These are phyloP conservation scores for Holacanthella duospinosa DNA, from an alignment of 2,888 invertebrate species.

Conservation along the genomic window DNA sequence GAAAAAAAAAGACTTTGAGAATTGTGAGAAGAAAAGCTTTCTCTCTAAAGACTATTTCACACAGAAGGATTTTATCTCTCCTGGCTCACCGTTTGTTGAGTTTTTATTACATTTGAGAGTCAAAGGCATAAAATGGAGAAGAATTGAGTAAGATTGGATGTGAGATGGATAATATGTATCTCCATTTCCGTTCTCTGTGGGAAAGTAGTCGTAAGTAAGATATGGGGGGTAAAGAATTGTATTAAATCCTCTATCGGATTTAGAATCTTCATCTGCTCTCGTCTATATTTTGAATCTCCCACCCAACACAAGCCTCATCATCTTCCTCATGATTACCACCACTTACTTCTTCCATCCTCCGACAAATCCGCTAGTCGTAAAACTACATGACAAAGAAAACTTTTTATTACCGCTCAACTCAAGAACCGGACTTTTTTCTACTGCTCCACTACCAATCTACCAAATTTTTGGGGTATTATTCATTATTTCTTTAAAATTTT, in stretches of 20 bases:
- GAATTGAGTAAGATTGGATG: not conserved
- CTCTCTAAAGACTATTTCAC: not conserved
- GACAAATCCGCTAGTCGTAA: conserved; percentile 1
- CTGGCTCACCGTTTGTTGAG: not conserved
- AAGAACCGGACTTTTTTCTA: not conserved
- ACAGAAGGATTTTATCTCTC: not conserved
- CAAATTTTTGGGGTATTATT: too few species aligned
- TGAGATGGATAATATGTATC: not conserved
- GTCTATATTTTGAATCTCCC: not conserved
- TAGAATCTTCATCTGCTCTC: not conserved
- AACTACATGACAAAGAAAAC: not conserved
- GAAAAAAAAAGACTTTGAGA: too few species aligned
- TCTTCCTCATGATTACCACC: not conserved
- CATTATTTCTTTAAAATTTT: too few species aligned
- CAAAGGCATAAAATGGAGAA: not conserved
- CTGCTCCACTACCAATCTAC: not conserved
- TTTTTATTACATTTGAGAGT: conserved; percentile 1
- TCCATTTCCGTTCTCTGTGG: not conserved
- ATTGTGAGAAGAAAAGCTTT: not conserved
- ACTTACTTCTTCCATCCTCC: not conserved
- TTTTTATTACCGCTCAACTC: not conserved
- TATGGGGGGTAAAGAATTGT: not conserved
- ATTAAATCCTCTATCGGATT: not conserved
- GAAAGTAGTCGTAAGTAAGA: not conserved
- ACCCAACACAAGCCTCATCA: not conserved